These are phyloP conservation scores for Machimus atricapillus DNA, from an alignment of 2,888 invertebrate species.

Conservation along the genomic window DNA sequence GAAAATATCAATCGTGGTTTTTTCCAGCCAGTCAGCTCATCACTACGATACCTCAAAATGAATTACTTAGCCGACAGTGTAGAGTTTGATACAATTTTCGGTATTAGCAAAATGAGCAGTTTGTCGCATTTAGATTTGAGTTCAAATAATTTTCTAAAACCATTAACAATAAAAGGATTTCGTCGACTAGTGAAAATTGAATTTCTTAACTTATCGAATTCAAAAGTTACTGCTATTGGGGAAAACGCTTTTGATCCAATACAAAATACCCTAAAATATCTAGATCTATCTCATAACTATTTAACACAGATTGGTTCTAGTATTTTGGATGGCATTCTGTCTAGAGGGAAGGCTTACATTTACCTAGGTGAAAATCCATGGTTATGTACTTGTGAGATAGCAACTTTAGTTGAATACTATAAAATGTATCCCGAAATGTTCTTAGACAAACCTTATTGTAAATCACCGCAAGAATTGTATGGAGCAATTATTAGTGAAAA, in stretches of 20 bases:
- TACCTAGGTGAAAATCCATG: constrained; percentile 54
- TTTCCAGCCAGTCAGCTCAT: constrained; percentile 56
- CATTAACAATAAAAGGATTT: constrained; percentile 51
- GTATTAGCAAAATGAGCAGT: constrained; percentile 50
- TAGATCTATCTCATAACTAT: constrained; percentile 54
- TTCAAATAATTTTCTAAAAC: constrained; percentile 51
- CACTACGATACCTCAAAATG: constrained; percentile 52
- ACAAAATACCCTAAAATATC: constrained; percentile 47
- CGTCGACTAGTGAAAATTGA: constrained; percentile 51
- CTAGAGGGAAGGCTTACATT: constrained; percentile 42
- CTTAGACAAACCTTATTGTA: constrained; percentile 53
- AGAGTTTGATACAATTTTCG: constrained; percentile 51
- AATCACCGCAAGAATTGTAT: constrained; percentile 50
- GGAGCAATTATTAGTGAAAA: constrained; percentile 51
- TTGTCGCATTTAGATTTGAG: constrained; percentile 54
- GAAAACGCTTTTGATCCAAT: constrained; percentile 53
- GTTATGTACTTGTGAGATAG: constrained; percentile 53
- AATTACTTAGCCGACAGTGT: constrained; percentile 49
- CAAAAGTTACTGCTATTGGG: constrained; percentile 52
- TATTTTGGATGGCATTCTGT: constrained; percentile 48
- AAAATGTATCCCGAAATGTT: constrained; percentile 49
- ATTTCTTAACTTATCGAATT: constrained; percentile 51
- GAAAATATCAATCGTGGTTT: constrained; percentile 50
- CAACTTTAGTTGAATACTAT: constrained; percentile 50
- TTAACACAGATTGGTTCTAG: constrained; percentile 50